phyloP scores from a whole-genome alignment of 2,113 vertebrate genomes.

The Leptobrachium leishanense region DNA sequence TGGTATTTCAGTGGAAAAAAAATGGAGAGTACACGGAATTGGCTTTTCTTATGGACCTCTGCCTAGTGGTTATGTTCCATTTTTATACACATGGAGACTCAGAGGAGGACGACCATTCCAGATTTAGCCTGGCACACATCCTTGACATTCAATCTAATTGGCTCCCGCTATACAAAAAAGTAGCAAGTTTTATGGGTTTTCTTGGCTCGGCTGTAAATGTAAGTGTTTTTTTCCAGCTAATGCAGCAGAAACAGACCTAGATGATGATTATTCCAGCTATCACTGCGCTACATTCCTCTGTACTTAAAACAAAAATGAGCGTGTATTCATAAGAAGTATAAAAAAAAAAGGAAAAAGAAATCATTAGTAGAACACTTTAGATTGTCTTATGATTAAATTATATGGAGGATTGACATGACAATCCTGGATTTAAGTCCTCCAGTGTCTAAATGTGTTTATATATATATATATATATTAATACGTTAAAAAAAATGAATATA shows the following conservation, averaged over 20 bases:
- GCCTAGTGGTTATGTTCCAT: not conserved
- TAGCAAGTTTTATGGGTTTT: slow-evolving; percentile 34
- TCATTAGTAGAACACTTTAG: not conserved
- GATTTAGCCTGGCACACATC: slow-evolving; percentile 36
- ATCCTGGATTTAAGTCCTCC: no score
- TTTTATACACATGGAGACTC: slow-evolving; percentile 12
- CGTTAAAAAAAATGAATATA: no score
- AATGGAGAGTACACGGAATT: slow-evolving; percentile 10
- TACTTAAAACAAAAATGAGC: slow-evolving; percentile 22
- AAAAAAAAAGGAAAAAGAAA: not conserved
- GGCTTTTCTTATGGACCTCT: slow-evolving; percentile 27
- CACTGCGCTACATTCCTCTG: not conserved
- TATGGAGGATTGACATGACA: no score
- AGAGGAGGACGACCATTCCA: slow-evolving; percentile 17
- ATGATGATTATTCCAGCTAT: slow-evolving; percentile 36
- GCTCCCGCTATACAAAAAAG: slow-evolving; percentile 8
- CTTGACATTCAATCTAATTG: slow-evolving; percentile 35
- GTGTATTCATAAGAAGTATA: not conserved
- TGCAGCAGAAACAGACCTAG: slow-evolving; percentile 12
- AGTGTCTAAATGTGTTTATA: no score
- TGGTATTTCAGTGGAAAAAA: slow-evolving; percentile 25
- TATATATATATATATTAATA: no score
- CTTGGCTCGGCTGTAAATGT: slow-evolving; percentile 24
- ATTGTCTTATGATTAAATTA: not conserved
- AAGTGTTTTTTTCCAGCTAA: slow-evolving; percentile 39